Conservation (phyloP, 92 coral and sea anemone genomes). For the Meandrina meandrites region DNA sequence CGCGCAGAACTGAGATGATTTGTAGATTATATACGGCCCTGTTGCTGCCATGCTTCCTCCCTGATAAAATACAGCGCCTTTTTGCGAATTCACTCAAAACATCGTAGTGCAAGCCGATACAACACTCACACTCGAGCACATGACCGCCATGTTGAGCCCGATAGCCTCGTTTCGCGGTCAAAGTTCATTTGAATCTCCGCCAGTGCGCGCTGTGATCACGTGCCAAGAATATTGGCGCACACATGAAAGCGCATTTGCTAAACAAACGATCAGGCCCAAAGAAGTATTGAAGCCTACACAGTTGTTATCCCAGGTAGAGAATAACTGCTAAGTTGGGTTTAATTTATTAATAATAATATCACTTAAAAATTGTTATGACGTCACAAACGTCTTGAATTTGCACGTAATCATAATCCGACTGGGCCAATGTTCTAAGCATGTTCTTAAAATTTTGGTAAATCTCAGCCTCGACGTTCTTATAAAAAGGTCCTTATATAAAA, state of each 20-base stretch:
- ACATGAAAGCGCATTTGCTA: neutral
- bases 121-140: neutral
- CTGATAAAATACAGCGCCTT: neutral
- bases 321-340: neutral
- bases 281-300: neutral
- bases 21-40: conserved; percentile 91
- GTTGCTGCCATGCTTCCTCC: conserved; percentile 82
- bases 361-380: neutral
- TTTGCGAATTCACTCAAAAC: neutral
- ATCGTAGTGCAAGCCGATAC: neutral
- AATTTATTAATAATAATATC: neutral
- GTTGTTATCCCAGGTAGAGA: neutral
- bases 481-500: too few relatives aligned
- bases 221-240: neutral
- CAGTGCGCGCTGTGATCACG: conserved; percentile 43
- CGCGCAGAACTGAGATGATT: conserved; percentile 89
- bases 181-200: conserved; percentile 41
- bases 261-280: neutral
- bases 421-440: too few relatives aligned
- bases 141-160: neutral
- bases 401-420: neutral
- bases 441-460: too few relatives aligned
- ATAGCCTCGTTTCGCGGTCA: conserved; percentile 15
- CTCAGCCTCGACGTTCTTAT: too few relatives aligned
- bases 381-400: neutral